phyloP scores from a whole-genome alignment of 2,797 vertebrate genomes.

The Echeneis naucrates region DNA sequence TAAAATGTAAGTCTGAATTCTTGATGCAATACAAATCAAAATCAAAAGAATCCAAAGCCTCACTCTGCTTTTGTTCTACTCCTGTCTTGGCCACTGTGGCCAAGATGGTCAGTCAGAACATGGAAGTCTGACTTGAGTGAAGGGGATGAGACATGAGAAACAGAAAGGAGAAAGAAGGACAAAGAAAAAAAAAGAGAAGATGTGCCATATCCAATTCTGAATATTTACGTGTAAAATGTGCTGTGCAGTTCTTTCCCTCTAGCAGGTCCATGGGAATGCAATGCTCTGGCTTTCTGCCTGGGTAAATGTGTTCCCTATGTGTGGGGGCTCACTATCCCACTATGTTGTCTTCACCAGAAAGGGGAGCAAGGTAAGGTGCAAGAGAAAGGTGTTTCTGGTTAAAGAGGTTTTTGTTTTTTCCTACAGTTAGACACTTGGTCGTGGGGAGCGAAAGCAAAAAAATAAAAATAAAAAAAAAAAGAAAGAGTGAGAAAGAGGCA shows the following conservation, averaged over 20 bases:
- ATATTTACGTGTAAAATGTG: conserved; percentile 80
- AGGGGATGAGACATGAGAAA: conserved; percentile 75
- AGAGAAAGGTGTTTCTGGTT: conserved; percentile 76
- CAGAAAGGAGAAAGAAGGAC: conserved; percentile 47
- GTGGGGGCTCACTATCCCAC: conserved; percentile 68
- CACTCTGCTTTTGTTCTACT: conserved; percentile 74
- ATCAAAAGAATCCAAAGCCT: conserved; percentile 66
- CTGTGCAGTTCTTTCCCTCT: conserved; percentile 70
- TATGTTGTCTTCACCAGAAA: conserved; percentile 68
- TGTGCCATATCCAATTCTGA: conserved; percentile 80
- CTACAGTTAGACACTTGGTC: conserved; percentile 65
- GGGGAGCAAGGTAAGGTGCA: conserved; percentile 70
- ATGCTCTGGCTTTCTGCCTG: conserved; percentile 79
- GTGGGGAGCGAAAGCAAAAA: conserved; percentile 30
- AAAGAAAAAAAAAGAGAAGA: conserved; percentile 62
- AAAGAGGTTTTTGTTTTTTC: conserved; percentile 55
- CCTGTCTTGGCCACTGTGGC: conserved; percentile 71
- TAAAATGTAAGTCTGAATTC: conserved; percentile 73
- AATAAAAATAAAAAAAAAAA: too few relatives aligned
- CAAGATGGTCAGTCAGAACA: conserved; percentile 74
- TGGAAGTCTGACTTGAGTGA: conserved; percentile 71
- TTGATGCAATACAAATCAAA: conserved; percentile 78
- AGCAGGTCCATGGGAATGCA: conserved; percentile 79
- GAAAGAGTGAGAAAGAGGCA: conserved; percentile 27
- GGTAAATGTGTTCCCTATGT: conserved; percentile 83